Conservation (phyloP, 2,113 vertebrate genomes). For the Ahaetulla prasina region DNA sequence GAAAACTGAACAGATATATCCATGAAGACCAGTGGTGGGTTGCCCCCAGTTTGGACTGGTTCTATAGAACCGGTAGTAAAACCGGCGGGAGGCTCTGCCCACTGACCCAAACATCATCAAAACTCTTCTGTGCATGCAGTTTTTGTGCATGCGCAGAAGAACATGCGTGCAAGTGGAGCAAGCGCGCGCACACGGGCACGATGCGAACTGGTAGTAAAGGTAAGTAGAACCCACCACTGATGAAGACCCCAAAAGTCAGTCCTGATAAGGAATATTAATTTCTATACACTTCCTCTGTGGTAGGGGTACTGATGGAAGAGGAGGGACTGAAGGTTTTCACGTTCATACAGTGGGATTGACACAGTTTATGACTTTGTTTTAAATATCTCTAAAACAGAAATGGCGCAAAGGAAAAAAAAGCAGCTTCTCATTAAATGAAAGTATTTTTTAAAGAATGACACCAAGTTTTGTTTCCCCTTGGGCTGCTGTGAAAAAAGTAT, state of each 20-base stretch:
- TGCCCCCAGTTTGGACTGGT: too few species aligned
- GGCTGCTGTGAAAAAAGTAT: slow-evolving; percentile 10
- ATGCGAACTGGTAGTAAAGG: too few species aligned
- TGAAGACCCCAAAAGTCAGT: neutral
- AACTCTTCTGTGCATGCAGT: too few species aligned
- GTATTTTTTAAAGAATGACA: neutral
- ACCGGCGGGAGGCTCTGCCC: too few species aligned
- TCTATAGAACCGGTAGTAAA: too few species aligned
- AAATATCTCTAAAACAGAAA: neutral
- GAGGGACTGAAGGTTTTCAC: neutral
- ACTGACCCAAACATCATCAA: too few species aligned
- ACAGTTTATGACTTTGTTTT: neutral
- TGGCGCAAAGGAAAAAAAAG: too few species aligned
- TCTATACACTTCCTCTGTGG: neutral
- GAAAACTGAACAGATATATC: neutral
- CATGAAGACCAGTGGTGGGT: neutral
- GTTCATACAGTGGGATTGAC: neutral
- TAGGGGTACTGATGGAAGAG: neutral
- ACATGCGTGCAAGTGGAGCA: too few species aligned
- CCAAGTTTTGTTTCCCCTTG: neutral
- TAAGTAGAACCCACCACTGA: too few species aligned
- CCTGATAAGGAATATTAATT: neutral
- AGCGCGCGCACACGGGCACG: too few species aligned
- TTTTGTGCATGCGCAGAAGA: too few species aligned
- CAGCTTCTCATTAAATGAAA: neutral